Evolutionary conservation across 2,888 invertebrate species (phyloP), one percentile per base, ranked within the genome.

Genomic region (Opisthograptis luteolata): DNA sequence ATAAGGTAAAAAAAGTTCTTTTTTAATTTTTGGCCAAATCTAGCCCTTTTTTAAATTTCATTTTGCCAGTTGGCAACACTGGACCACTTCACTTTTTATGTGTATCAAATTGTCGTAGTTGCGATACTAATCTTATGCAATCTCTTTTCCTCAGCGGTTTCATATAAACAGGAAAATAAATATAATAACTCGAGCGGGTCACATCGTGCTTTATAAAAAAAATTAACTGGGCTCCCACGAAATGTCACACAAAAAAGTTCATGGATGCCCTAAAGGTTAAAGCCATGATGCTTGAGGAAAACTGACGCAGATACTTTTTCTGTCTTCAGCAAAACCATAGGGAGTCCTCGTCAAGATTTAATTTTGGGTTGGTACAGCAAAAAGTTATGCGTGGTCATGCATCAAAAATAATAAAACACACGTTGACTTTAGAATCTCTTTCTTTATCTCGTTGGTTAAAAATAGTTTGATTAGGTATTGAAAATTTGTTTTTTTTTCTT

Each of bases 221-320:
- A 20, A 19, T n/a, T 17, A 28, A 25, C 19, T 15, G 17, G 5
- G 24, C 35, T 35, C 43, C 27, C 40, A 41, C 35, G 43, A 49
- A 37, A 37, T 37, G 28, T 28, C 37, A 42, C 19, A 42, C 27
- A 50, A 55, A 50, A 46, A 50, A 47, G 12, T 36, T 36, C 41
- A 41, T 20, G 47, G 45, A 17, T 43, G 35, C 34, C 43, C 42
- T 36, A 37, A 40, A 35, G 43, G 45, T 46, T 45, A 32, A 36
- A 34, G 32, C 12, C 14, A 44, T 41, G 34, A 53, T 27, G 40
- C 17, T 40, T 45, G 37, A 55, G 47, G 48, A 52, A 56, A 55
- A 51, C 22, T 15, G 10, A 5, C 14, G n/a, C 15, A 27, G 27
- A 50, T 47, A 50, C 15, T 45, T 36, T 42, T 36, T 31, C 44